A percentile compares a stretch with the other conserved stretches of the same genome.
These are phyloP conservation scores for Rhimphoctona megacephalus DNA, from an alignment of 2,888 invertebrate genomes.

Conservation along the genomic window DNA sequence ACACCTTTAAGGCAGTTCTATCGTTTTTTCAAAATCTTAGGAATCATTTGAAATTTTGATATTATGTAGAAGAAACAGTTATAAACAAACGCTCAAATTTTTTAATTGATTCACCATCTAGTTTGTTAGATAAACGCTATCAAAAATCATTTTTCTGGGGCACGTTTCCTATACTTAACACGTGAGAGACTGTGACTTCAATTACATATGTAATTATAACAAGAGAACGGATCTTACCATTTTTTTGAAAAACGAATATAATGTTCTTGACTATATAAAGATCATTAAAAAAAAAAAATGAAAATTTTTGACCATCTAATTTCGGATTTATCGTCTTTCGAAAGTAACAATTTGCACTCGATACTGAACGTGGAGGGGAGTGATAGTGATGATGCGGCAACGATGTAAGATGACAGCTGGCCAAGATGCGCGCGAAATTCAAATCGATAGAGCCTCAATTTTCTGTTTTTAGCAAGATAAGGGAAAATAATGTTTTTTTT, in stretches of 20 bases:
- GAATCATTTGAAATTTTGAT: too few relatives aligned
- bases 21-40: too few relatives aligned
- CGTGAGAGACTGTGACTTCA: constrained; percentile 20
- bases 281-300: constrained; percentile 5
- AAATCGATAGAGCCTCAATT: constrained; percentile 17
- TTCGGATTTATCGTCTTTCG: constrained; percentile 26
- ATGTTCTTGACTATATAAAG: too few relatives aligned
- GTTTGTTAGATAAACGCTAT: constrained; percentile 20
- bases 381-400: constrained; percentile 21
- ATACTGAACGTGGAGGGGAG: constrained; percentile 18
- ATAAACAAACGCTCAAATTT: too few relatives aligned
- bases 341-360: constrained; percentile 26
- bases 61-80: too few relatives aligned
- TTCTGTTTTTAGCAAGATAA: constrained; percentile 15
- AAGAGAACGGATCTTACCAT: too few relatives aligned
- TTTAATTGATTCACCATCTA: background rate
- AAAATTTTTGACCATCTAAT: constrained; percentile 20
- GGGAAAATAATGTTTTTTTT: constrained; percentile 3
- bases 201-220: background rate
- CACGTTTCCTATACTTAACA: constrained; percentile 19
- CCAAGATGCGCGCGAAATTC: constrained; percentile 20
- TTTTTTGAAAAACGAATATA: too few relatives aligned
- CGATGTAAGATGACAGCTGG: constrained; percentile 14
- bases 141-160: constrained; percentile 23
- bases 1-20: too few relatives aligned